Evolutionary conservation across 53 echinoderm and acorn worm genomes (phyloP), one percentile per base, ranked within the genome.

Genomic region (Henricia sp.): DNA sequence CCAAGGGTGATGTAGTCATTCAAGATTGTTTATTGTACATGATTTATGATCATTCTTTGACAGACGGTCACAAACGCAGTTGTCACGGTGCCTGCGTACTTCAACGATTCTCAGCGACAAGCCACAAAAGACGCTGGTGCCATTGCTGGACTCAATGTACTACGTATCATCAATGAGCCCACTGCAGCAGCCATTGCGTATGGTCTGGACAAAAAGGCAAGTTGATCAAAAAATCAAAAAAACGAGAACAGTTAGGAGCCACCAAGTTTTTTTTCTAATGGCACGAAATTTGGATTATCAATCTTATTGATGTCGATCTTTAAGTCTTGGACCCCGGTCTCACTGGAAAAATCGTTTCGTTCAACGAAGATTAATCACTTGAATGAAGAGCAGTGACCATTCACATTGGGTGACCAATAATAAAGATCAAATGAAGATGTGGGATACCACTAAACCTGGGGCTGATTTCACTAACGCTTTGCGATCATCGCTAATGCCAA

Each of bases 51-150:
- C 14, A 46, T 46, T 46, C 48, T 38, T 3, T 82, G 12, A 43
- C 70, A 95, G 93, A 83, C 83, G 38, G 91, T 93, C 29, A 77
- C 89, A 1, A 88, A 91, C 82, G 93, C 91, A 25, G 96, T 95
- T 37, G 52, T 95, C 80, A 95, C 96, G 6, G 96, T 95, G 29
- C 96, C 96, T 23, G 95, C 95, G 25, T 95, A 95, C 91, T 95
- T 95, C 88, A 95, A 95, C 24, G 95, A 95, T 56, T 91, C 93
- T 24, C 96, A 95, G 84, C 83, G 96, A n/a, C 96, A 93, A 63
- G 96, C 96, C 12, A 95, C 96, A 30, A 95, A 95, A 87, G 96
- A 95, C 72, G 93, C 96, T 12, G 96, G 96, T 27, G 88, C 91
- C 1, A 95, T 95, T 57, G 66, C 96, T 62, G 96, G 96, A 12